Evolutionary conservation across 1,140 invertebrate genomes (phyloP).

Genomic region (Myzus persicae): DNA sequence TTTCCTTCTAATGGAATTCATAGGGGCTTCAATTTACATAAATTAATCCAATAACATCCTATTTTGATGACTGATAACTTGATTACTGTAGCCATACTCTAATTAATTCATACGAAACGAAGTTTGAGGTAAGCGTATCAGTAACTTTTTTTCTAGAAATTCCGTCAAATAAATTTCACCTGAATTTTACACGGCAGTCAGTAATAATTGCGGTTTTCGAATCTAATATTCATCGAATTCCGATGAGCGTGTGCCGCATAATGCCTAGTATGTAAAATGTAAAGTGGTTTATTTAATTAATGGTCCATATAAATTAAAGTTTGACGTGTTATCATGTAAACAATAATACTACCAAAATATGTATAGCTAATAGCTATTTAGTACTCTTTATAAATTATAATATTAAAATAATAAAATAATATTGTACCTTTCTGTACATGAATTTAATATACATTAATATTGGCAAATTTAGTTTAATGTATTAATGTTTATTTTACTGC

Average conservation of each 20-base stretch:
- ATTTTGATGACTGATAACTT: not conserved
- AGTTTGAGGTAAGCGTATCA: not conserved
- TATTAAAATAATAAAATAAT: not conserved
- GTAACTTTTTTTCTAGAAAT: not conserved
- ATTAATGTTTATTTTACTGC: no score
- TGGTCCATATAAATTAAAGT: not conserved
- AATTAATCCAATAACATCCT: not conserved
- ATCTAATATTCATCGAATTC: not conserved
- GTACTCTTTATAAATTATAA: not conserved
- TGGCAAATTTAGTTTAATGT: not conserved
- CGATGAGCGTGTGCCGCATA: no score
- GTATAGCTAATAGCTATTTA: not conserved
- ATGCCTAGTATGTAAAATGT: not conserved
- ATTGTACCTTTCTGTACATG: not conserved
- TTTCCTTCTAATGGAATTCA: not conserved
- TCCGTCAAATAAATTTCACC: not conserved
- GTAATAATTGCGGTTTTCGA: no score
- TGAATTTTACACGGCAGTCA: not conserved
- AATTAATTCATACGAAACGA: not conserved
- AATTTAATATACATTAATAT: not conserved
- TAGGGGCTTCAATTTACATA: not conserved
- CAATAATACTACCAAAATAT: not conserved
- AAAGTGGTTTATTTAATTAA: slow-evolving; percentile 12
- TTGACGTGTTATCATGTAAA: slow-evolving; percentile 1
- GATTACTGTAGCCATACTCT: not conserved